Evolutionary conservation across 2,888 invertebrate species (phyloP).

Genomic region (Patella caerulea): DNA sequence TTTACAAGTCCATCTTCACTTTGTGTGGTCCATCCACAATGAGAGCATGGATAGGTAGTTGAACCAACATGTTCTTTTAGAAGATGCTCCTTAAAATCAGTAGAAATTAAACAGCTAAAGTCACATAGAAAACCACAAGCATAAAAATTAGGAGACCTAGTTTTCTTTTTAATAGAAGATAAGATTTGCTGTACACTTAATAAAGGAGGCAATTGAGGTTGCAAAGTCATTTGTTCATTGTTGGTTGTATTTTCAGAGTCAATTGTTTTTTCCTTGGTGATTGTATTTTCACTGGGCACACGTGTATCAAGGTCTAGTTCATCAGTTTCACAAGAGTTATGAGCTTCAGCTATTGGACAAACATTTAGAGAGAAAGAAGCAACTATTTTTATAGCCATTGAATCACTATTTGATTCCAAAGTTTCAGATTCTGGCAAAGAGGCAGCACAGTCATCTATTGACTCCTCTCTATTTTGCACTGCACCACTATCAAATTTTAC

Average conservation of each 20-base stretch:
- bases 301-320: not conserved
- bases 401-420: not conserved
- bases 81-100: constrained; percentile 53
- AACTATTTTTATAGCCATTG: constrained; percentile 36
- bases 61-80: constrained; percentile 45
- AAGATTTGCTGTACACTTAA: constrained; percentile 1
- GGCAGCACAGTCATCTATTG: too few species aligned
- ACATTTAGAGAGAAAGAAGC: constrained; percentile 37
- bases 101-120: constrained; percentile 49
- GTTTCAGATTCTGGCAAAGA: too few species aligned
- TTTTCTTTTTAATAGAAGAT: not conserved
- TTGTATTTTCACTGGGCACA: not conserved
- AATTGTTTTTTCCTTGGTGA: not conserved
- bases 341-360: constrained; percentile 1
- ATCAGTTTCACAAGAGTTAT: not conserved
- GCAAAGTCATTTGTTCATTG: constrained; percentile 13
- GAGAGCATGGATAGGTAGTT: constrained; percentile 51
- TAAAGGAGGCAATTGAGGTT: constrained; percentile 13
- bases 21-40: constrained; percentile 57
- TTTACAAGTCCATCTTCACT: constrained; percentile 54
- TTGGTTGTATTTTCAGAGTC: not conserved
- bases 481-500: too few species aligned
- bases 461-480: too few species aligned
- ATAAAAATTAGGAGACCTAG: constrained; percentile 46
- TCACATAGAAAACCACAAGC: constrained; percentile 59